phyloP scores from a whole-genome alignment of 2,113 vertebrate species.

The Mystacornis crossleyi region DNA sequence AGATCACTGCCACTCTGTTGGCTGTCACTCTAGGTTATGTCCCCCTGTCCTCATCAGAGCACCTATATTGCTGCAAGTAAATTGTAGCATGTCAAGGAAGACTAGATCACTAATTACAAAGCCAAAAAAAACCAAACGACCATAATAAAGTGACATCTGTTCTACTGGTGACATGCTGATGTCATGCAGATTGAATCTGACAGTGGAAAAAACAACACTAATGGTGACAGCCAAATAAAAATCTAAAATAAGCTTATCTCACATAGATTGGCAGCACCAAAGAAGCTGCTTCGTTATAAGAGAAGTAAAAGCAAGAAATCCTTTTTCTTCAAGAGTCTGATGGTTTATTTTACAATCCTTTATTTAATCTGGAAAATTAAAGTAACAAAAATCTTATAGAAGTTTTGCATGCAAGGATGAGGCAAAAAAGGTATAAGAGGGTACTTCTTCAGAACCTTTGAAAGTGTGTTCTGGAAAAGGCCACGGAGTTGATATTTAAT shows the following conservation, averaged over 20 bases:
- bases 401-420: background rate
- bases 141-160: constrained; percentile 16
- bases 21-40: constrained; percentile 28
- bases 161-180: background rate
- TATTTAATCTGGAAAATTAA: background rate
- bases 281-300: background rate
- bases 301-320: background rate
- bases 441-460: background rate
- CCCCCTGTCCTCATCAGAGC: background rate
- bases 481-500: background rate
- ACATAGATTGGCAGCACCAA: background rate
- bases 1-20: constrained; percentile 16
- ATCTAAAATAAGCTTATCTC: background rate
- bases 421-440: background rate
- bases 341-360: background rate
- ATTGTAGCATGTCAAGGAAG: background rate
- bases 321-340: background rate
- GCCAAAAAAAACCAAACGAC: background rate
- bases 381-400: background rate
- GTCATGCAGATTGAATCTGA: constrained; percentile 24
- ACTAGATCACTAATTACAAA: constrained; percentile 15
- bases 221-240: background rate
- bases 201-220: background rate
- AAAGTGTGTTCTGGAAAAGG: background rate
- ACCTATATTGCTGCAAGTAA: constrained; percentile 7